phyloP scores from a whole-genome alignment of 2,888 invertebrate species.

The Creontiades dilutus region DNA sequence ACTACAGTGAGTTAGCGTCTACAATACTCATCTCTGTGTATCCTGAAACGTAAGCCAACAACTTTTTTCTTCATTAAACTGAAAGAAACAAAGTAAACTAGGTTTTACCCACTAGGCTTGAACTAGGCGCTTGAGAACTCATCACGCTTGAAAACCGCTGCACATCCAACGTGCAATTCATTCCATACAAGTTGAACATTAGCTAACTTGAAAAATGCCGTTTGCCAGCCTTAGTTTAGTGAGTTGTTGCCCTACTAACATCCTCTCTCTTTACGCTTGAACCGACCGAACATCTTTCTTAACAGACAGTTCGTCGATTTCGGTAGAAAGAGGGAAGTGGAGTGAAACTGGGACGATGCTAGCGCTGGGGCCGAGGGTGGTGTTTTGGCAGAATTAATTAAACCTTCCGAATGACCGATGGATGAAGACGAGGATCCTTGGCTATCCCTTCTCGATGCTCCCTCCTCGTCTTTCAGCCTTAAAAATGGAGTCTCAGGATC shows the following conservation, averaged over 20 bases:
- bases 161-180: neutral
- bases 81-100: too few relatives aligned
- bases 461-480: neutral
- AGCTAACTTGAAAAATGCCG: constrained; percentile 12
- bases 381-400: constrained; percentile 61
- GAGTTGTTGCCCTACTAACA: neutral
- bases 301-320: constrained; percentile 11
- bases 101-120: too few relatives aligned
- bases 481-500: constrained; percentile 1
- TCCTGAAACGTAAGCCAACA: too few relatives aligned
- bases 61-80: too few relatives aligned
- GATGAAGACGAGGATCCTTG: neutral
- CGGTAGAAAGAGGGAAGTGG: neutral
- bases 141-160: neutral
- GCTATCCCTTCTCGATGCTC: neutral
- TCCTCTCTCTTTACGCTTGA: neutral
- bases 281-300: constrained; percentile 17
- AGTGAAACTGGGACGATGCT: neutral
- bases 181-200: neutral
- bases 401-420: constrained; percentile 56
- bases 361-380: neutral
- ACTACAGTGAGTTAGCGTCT: too few relatives aligned
- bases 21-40: too few relatives aligned
- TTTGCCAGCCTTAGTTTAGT: neutral
- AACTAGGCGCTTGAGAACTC: too few relatives aligned